phyloP scores from a whole-genome alignment of 2,113 vertebrate genomes.

The Plestiodon gilberti region DNA sequence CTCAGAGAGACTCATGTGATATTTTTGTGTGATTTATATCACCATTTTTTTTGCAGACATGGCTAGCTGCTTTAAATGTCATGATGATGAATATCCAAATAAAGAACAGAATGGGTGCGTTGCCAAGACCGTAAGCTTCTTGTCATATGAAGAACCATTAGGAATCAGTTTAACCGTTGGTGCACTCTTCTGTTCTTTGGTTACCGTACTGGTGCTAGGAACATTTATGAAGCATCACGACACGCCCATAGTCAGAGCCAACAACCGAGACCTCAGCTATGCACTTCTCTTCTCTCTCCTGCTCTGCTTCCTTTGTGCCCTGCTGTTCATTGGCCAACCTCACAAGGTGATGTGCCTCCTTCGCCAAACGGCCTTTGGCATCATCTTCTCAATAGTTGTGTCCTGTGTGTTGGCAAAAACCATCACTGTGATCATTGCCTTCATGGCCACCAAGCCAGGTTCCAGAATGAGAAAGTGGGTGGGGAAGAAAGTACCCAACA shows the following conservation, averaged over 20 bases:
- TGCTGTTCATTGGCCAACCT: neutral
- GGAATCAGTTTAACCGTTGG: neutral
- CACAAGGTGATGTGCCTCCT: neutral
- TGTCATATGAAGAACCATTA: neutral
- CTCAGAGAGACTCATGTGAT: too few species aligned
- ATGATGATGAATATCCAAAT: neutral
- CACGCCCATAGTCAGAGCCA: neutral
- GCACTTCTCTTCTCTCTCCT: neutral
- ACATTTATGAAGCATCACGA: neutral
- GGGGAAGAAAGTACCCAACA: neutral
- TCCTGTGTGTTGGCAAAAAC: neutral
- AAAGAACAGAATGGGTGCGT: neutral
- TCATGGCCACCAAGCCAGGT: neutral
- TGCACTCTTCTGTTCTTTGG: neutral
- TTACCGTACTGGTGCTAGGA: neutral
- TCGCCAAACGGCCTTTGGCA: neutral
- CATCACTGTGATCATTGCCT: neutral
- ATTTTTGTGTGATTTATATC: too few species aligned
- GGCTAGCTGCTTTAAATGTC: neutral
- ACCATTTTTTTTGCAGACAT: neutral
- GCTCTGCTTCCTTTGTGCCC: neutral
- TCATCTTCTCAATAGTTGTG: neutral
- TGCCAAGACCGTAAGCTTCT: neutral
- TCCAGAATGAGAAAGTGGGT: neutral
- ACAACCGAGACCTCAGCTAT: neutral